phyloP scores from a whole-genome alignment of 2,797 vertebrate species.

The Brachyalestes nurse region DNA sequence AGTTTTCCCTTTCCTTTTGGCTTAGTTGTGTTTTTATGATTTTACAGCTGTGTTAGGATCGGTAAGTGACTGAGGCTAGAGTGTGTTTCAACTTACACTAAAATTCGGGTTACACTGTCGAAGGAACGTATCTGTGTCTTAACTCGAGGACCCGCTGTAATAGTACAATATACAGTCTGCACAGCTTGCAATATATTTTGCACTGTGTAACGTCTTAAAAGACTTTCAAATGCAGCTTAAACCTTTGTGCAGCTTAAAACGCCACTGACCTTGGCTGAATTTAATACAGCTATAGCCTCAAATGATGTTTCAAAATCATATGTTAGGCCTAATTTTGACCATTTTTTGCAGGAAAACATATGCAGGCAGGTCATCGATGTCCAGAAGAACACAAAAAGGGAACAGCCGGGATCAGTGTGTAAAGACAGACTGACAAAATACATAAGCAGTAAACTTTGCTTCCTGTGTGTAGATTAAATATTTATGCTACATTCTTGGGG shows the following conservation, averaged over 20 bases:
- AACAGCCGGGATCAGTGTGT: background rate
- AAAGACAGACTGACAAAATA: constrained; percentile 36
- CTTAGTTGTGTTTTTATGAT: too few relatives aligned
- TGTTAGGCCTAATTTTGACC: background rate
- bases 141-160: too few relatives aligned
- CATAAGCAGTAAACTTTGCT: constrained; percentile 44
- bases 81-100: too few relatives aligned
- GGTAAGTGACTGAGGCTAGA: too few relatives aligned
- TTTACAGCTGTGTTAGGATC: too few relatives aligned
- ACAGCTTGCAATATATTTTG: background rate
- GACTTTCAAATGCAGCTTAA: background rate
- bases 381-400: constrained; percentile 25
- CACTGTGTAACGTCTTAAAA: background rate
- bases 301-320: background rate
- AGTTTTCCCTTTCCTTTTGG: too few relatives aligned
- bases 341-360: background rate
- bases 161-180: too few relatives aligned
- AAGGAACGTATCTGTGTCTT: too few relatives aligned
- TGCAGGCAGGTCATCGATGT: background rate
- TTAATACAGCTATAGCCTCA: background rate
- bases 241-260: background rate
- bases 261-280: background rate
- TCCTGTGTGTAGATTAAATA: constrained; percentile 64
- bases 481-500: constrained; percentile 63
- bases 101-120: too few relatives aligned